Evolutionary conservation across 1,140 invertebrate species (phyloP).

Genomic region (Neocloeon triangulifer): DNA sequence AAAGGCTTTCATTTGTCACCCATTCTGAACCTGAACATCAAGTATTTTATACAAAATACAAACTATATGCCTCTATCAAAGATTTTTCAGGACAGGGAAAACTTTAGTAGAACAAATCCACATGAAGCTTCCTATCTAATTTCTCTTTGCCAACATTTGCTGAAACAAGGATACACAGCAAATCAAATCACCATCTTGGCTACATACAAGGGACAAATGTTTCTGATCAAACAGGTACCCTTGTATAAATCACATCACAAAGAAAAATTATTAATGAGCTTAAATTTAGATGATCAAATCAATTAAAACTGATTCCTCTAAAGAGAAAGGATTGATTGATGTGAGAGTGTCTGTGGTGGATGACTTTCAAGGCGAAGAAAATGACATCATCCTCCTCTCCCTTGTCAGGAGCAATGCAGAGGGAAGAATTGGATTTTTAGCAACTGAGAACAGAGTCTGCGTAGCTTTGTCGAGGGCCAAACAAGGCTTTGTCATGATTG

Average conservation of each 20-base stretch:
- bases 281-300: too few species aligned
- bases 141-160: conserved; percentile 28
- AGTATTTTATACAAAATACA: too few species aligned
- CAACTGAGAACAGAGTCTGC: conserved; percentile 25
- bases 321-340: conserved; percentile 15
- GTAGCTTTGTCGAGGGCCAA: conserved; percentile 31
- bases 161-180: conserved; percentile 29
- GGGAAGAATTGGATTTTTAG: conserved; percentile 26
- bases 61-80: too few species aligned
- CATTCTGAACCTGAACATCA: conserved; percentile 27
- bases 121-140: conserved; percentile 32
- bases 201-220: conserved; percentile 34
- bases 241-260: background rate
- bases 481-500: conserved; percentile 25
- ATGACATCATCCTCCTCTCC: conserved; percentile 30
- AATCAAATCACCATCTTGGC: conserved; percentile 39
- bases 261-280: too few species aligned
- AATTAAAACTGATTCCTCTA: too few species aligned
- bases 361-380: conserved; percentile 34
- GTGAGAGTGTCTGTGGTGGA: conserved; percentile 17
- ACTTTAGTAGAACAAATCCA: conserved; percentile 26
- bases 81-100: conserved; percentile 24
- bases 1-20: conserved; percentile 34
- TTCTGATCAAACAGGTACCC: conserved; percentile 12
- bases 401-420: conserved; percentile 24